Percentiles rank a stretch among this genome's conserved stretches.
Conservation (phyloP, 2,113 vertebrate species). For the Saimiri boliviensis region DNA sequence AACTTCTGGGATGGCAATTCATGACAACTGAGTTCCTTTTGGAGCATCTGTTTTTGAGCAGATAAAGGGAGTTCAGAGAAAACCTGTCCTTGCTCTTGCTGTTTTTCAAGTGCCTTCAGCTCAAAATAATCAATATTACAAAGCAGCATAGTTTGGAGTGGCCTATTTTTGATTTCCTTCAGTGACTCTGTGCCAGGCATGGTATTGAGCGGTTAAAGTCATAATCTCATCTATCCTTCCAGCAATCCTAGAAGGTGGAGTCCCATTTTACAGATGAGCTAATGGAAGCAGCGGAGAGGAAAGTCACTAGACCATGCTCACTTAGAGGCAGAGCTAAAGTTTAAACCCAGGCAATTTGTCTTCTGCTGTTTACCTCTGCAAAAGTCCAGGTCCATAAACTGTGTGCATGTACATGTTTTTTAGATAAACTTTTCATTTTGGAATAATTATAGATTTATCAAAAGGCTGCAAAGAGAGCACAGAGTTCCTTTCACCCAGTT, state of each 20-base stretch:
- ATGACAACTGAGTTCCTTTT: neutral
- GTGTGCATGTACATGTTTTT: neutral
- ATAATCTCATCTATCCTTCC: neutral
- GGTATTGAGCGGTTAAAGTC: neutral
- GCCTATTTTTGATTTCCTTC: neutral
- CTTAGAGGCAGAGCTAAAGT: neutral
- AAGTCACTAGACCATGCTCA: too few relatives aligned
- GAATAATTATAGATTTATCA: neutral
- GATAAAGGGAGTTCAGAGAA: neutral
- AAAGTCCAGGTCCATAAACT: neutral
- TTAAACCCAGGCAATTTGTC: neutral
- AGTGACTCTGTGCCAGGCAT: neutral
- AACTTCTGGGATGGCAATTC: neutral
- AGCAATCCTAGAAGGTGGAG: neutral
- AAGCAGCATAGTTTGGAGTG: neutral
- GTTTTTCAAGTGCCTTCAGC: neutral
- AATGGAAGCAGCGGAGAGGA: fast-evolving
- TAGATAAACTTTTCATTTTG: neutral
- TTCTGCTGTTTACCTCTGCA: neutral
- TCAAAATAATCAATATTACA: neutral
- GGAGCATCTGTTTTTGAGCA: neutral
- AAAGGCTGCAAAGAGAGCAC: neutral
- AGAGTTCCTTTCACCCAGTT: neutral
- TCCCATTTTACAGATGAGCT: neutral
- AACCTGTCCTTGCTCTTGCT: neutral